Conservation (phyloP, 1,140 invertebrate genomes). For the Whitmania pigra region DNA sequence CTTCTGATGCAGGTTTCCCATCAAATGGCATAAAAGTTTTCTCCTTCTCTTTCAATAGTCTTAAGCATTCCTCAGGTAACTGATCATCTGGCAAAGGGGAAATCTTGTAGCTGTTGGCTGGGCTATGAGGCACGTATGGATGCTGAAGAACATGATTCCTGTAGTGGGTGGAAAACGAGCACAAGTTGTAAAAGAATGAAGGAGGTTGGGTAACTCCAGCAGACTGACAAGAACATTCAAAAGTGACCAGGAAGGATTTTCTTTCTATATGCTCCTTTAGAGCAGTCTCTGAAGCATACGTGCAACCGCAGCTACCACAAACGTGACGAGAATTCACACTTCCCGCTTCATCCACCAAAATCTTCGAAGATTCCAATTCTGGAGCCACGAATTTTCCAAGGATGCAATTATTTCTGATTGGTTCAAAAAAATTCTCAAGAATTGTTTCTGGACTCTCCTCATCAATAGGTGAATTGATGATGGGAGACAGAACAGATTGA, state of each 20-base stretch:
- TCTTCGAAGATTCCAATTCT: neutral
- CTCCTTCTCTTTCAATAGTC: neutral
- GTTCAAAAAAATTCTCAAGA: neutral
- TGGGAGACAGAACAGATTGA: too few species aligned
- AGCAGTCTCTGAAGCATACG: neutral
- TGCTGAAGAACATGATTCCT: neutral
- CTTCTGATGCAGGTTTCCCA: too few species aligned
- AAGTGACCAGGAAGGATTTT: slow-evolving; percentile 3
- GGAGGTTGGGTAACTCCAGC: neutral
- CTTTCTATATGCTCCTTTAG: neutral
- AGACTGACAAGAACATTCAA: neutral
- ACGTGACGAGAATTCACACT: neutral
- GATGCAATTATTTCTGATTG: neutral
- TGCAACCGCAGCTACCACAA: neutral
- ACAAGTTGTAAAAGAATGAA: slow-evolving; percentile 1
- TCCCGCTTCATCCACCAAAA: neutral
- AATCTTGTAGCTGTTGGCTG: neutral
- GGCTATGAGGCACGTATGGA: neutral
- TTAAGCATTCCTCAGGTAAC: neutral
- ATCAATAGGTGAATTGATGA: too few species aligned
- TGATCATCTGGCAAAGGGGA: neutral
- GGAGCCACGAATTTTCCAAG: slow-evolving; percentile 2
- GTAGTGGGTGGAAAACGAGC: neutral
- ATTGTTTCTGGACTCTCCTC: too few species aligned
- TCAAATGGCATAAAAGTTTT: too few species aligned